These are phyloP conservation scores for Psettodes erumei DNA, from an alignment of 2,113 vertebrate genomes.

Conservation along the genomic window DNA sequence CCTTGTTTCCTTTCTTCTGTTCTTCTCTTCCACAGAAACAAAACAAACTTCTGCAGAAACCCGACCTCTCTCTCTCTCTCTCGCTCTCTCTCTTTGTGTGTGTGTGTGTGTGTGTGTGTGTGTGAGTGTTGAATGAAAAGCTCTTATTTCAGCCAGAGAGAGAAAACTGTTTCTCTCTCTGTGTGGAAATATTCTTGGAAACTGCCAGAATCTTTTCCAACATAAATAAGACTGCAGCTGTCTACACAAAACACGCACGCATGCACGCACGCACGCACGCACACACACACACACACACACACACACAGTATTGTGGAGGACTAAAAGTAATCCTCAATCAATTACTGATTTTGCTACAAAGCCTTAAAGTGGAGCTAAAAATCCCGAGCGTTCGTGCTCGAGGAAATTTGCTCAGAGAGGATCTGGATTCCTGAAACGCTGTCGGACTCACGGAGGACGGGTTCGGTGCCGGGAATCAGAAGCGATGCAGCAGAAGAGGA, in stretches of 20 bases:
- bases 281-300: constrained; percentile 28
- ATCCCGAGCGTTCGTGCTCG: not conserved
- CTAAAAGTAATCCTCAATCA: constrained; percentile 27
- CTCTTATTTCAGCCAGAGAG: constrained; percentile 52
- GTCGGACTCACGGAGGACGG: not conserved
- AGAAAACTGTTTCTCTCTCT: constrained; percentile 48
- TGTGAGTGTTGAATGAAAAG: constrained; percentile 27
- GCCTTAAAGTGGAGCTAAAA: constrained; percentile 7
- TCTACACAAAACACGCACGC: constrained; percentile 44
- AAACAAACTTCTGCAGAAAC: constrained; percentile 19
- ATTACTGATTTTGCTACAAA: constrained; percentile 32
- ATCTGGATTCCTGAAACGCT: not conserved
- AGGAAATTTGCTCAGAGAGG: not conserved
- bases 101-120: not conserved
- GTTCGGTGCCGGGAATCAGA: not conserved
- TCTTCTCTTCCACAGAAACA: not conserved
- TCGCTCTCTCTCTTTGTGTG: no score
- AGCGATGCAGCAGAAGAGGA: not conserved
- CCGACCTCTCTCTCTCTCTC: not conserved
- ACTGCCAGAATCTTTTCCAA: constrained; percentile 77
- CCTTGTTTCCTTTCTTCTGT: not conserved
- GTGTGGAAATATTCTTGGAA: constrained; percentile 70
- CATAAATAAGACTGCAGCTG: constrained; percentile 89
- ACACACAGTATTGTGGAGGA: constrained; percentile 6
- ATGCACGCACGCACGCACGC: constrained; percentile 32